Evolutionary conservation across 2,888 invertebrate genomes (phyloP).

Genomic region (Pseudanteris insignis): DNA sequence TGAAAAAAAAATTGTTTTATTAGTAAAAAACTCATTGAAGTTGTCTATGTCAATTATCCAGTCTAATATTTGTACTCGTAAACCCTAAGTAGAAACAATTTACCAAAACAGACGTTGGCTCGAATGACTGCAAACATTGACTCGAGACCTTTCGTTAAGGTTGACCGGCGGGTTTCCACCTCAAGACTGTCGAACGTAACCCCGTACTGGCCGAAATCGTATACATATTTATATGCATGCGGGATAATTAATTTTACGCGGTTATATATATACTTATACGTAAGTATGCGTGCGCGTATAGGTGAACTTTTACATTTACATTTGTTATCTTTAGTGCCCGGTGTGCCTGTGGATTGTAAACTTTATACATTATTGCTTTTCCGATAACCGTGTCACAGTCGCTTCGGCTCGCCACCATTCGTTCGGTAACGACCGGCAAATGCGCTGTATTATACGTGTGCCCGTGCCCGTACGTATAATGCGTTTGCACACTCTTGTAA

Average conservation of each 20-base stretch:
- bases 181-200: background rate
- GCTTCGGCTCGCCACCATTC: constrained; percentile 53
- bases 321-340: constrained; percentile 50
- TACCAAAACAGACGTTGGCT: no score
- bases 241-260: constrained; percentile 15
- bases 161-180: no score
- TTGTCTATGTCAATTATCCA: no score
- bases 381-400: constrained; percentile 61
- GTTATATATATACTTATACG: constrained; percentile 15
- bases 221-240: constrained; percentile 10
- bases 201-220: background rate
- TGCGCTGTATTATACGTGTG: constrained; percentile 16
- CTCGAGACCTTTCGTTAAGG: no score
- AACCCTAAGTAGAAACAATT: no score
- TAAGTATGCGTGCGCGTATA: constrained; percentile 47
- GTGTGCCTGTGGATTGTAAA: constrained; percentile 59
- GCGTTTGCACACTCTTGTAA: no score
- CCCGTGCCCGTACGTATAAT: constrained; percentile 17
- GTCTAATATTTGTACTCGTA: no score
- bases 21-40: no score
- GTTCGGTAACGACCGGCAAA: constrained; percentile 47
- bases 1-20: no score
- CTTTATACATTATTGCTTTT: constrained; percentile 66
- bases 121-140: no score
- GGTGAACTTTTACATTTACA: constrained; percentile 56